These are phyloP conservation scores for Strix uralensis DNA, from an alignment of 2,113 vertebrate genomes.

Conservation along the genomic window DNA sequence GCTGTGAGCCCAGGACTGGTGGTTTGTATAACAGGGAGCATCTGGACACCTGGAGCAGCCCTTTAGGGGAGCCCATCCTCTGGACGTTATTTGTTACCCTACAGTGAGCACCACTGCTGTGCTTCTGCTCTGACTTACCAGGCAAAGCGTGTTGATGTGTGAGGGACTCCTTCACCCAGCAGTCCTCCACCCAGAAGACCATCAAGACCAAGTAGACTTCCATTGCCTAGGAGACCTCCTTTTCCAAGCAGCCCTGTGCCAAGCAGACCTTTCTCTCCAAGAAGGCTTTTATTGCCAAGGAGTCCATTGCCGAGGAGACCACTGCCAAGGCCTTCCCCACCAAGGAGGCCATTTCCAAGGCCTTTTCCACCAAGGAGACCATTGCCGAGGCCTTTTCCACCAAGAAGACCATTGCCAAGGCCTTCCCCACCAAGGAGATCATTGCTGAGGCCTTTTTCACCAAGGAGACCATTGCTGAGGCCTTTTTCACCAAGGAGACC, in stretches of 20 bases:
- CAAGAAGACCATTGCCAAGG: background rate
- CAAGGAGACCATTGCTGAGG: background rate
- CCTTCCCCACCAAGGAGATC: background rate
- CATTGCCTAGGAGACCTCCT: constrained; percentile 22
- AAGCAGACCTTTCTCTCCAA: background rate
- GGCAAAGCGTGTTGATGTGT: background rate
- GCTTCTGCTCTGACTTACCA: constrained; percentile 42
- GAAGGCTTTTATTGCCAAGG: background rate
- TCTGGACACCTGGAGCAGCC: background rate
- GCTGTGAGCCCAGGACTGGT: background rate
- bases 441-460: background rate
- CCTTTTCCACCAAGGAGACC: background rate
- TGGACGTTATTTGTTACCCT: too few species aligned
- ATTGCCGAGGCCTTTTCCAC: background rate
- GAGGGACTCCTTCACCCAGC: background rate
- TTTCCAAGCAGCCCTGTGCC: constrained; percentile 20
- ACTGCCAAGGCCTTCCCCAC: background rate
- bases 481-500: background rate
- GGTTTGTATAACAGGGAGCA: background rate
- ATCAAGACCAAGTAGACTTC: background rate
- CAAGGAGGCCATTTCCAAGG: background rate
- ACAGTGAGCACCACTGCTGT: accelerated
- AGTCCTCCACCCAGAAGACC: background rate
- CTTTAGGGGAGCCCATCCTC: background rate
- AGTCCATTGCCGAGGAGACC: background rate